These are phyloP conservation scores for Thalassophryne amazonica DNA, from an alignment of 2,797 vertebrate species.

Conservation along the genomic window DNA sequence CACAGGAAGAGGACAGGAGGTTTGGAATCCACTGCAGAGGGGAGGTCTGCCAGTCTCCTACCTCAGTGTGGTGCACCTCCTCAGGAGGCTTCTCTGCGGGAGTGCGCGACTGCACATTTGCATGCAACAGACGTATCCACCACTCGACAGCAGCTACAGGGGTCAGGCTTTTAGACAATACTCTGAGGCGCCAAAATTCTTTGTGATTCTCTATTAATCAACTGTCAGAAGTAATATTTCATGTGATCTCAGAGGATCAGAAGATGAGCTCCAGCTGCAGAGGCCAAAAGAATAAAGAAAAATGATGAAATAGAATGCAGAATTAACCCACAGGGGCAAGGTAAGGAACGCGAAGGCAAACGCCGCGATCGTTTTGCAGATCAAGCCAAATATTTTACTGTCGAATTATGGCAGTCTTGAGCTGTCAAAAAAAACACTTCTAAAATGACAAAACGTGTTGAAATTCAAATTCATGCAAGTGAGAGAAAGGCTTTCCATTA, in stretches of 20 bases:
- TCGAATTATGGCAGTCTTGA: conserved; percentile 10
- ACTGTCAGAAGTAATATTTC: conserved; percentile 31
- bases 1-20: conserved; percentile 40
- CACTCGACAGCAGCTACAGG: too few species aligned
- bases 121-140: too few species aligned
- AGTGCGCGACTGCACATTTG: too few species aligned
- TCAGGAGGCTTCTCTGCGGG: conserved; percentile 24
- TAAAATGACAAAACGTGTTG: background rate
- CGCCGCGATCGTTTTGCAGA: conserved; percentile 8
- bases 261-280: too few species aligned
- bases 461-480: conserved; percentile 11
- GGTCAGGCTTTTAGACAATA: too few species aligned
- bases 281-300: conserved; percentile 6
- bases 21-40: conserved; percentile 22
- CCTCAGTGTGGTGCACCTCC: conserved; percentile 19
- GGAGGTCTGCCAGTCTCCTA: conserved; percentile 24
- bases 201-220: conserved; percentile 15
- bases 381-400: conserved; percentile 17
- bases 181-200: too few species aligned
- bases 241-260: conserved; percentile 30
- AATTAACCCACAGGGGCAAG: conserved; percentile 18
- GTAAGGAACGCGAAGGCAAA: conserved; percentile 21
- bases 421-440: background rate
- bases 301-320: conserved; percentile 42
- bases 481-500: conserved; percentile 19